Conservation (phyloP, 92 coral and sea anemone genomes). For the Zoanthus gigantus region DNA sequence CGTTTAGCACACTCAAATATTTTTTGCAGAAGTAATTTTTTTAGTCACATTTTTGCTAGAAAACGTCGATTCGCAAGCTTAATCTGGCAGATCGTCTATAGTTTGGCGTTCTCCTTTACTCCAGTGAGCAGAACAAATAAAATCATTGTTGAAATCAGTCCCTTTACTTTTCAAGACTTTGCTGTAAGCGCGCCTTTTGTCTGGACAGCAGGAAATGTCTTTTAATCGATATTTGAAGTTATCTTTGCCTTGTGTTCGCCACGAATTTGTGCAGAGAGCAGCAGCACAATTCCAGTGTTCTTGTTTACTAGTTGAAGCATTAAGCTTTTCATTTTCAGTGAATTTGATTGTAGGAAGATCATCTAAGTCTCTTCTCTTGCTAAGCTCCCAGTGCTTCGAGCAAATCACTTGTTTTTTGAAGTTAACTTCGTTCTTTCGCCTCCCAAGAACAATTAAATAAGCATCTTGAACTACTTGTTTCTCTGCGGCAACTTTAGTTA, state of each 20-base stretch:
- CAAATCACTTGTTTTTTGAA: slow-evolving; percentile 22
- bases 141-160: slow-evolving; percentile 55
- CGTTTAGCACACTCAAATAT: slow-evolving; percentile 58
- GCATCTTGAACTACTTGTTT: background rate
- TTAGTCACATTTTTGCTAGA: slow-evolving; percentile 45
- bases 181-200: slow-evolving; percentile 57
- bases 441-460: background rate
- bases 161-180: slow-evolving; percentile 62
- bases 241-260: slow-evolving; percentile 55
- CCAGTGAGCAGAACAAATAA: slow-evolving; percentile 69
- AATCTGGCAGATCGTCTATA: slow-evolving; percentile 60
- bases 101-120: slow-evolving; percentile 53
- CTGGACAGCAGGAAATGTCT: slow-evolving; percentile 53
- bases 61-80: slow-evolving; percentile 45
- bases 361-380: slow-evolving; percentile 7
- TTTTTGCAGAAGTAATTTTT: slow-evolving; percentile 44
- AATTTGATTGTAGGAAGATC: slow-evolving; percentile 45
- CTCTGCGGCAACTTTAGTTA: background rate
- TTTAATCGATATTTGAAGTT: slow-evolving; percentile 49
- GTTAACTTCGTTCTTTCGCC: background rate
- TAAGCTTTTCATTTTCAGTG: slow-evolving; percentile 31
- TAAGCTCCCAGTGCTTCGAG: slow-evolving; percentile 24
- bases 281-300: slow-evolving; percentile 72
- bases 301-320: slow-evolving; percentile 23
- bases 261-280: slow-evolving; percentile 63